Base-by-base conservation (phyloP, 35 echinoderm and acorn worm genomes). In the Anneissia japonica region DNA sequence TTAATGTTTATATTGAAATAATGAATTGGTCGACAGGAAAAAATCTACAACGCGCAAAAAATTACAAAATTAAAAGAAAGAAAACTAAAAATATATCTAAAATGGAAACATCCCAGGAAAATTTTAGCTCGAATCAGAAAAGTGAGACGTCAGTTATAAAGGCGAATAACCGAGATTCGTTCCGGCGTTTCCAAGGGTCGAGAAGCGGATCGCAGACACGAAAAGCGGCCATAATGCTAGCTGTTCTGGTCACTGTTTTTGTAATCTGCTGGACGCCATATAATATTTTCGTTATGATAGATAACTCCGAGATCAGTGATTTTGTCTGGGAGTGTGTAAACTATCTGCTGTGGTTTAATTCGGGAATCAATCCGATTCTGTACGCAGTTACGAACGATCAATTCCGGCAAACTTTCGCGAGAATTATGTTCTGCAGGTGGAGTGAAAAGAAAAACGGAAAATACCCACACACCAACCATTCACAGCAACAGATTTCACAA, bases 181-280 rank as follows among this genome's bases (percentile, higher is more conserved):
- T 64, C 51, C 51, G 51, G 1, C 51, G 51, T 23, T 12, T 64
- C 51, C 51, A 64, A 26, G 51, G 9, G 6, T 12, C 51, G 7
- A 6, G 21, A 23, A 9, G 51, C 5, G 51, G 51, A 3, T 64
- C 51, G 26, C 51, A 64, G 19, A 64, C 51, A 23, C 51, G 51
- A 39, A 81, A 81, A 39, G 79, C 79, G 4, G 79, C 79, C 35
- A 40, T 38, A n/a, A 81, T 39, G 35, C 26, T 81, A 26, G 32
- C 79, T 3, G 36, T 81, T 38, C 79, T 81, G n/a, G 79, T 81
- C 3, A 39, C 35, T 3, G 36, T 39, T 7, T 81, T 81, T 81
- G 32, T 81, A 11, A 40, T 81, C 79, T 81, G 79, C 37, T 81
- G 79, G 79, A 39, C 36, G 36, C 79, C 79, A 9, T 81, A 81